Conservation (phyloP, 2,888 invertebrate genomes). For the Nomada fucata region DNA sequence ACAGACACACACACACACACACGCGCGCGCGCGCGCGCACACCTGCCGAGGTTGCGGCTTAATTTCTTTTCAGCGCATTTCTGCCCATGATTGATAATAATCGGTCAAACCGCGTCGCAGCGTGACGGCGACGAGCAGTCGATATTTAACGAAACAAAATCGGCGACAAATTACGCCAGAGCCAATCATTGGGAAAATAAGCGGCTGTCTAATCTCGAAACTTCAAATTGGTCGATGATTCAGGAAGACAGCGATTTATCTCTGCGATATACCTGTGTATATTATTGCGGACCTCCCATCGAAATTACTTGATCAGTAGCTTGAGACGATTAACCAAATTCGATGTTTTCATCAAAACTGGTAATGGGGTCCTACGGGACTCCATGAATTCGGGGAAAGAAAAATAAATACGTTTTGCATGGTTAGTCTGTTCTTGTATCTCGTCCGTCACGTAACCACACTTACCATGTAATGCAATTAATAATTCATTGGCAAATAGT, state of each 20-base stretch:
- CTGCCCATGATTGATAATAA: constrained; percentile 58
- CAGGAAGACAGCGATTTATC: constrained; percentile 45
- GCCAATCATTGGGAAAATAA: constrained; percentile 40
- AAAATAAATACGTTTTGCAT: too few relatives aligned
- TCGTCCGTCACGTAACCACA: too few relatives aligned
- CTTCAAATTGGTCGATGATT: constrained; percentile 48
- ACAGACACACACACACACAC: neutral
- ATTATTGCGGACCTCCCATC: constrained; percentile 17
- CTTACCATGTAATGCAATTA: too few relatives aligned
- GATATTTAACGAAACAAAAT: constrained; percentile 34
- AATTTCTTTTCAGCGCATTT: constrained; percentile 71
- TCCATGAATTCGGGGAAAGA: too few relatives aligned
- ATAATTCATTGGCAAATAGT: too few relatives aligned
- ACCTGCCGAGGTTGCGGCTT: constrained; percentile 44
- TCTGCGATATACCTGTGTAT: constrained; percentile 14
- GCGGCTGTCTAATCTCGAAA: constrained; percentile 39
- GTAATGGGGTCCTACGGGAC: neutral
- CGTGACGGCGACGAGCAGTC: constrained; percentile 25
- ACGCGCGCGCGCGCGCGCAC: too few relatives aligned
- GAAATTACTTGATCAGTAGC: constrained; percentile 29
- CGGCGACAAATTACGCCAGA: constrained; percentile 36
- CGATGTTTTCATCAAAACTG: neutral
- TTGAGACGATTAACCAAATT: neutral
- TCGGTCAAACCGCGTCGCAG: constrained; percentile 15
- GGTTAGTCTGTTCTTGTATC: too few relatives aligned